These are phyloP conservation scores for Mus minutoides DNA, from an alignment of 2,797 vertebrate species.

Conservation along the genomic window DNA sequence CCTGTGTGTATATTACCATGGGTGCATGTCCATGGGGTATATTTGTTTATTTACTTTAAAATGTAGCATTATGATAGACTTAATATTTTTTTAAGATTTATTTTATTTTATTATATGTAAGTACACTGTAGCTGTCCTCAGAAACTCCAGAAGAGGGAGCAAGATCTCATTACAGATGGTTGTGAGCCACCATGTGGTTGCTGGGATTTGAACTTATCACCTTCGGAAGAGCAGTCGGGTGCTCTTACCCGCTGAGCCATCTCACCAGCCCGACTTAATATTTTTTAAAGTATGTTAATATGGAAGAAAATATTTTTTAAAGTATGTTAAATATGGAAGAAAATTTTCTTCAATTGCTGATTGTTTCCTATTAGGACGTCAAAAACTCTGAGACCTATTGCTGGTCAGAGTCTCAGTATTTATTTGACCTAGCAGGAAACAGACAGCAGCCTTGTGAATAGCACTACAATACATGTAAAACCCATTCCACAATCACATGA, in stretches of 20 bases:
- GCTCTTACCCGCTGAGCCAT: no score
- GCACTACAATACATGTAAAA: not conserved
- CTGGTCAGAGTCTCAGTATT: not conserved
- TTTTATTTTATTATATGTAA: no score
- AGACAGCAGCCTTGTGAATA: not conserved
- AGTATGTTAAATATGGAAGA: not conserved
- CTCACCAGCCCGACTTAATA: no score
- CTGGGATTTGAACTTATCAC: no score
- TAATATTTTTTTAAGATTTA: not conserved
- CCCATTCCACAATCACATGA: not conserved
- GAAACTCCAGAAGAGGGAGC: no score
- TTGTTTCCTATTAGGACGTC: not conserved
- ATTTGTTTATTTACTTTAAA: not conserved
- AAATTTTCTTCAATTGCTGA: not conserved
- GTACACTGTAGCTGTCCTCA: no score
- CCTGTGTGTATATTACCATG: not conserved
- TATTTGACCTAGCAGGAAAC: not conserved
- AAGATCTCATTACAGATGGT: no score
- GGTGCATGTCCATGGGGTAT: not conserved
- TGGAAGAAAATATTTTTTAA: slow-evolving; percentile 9
- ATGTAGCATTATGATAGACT: not conserved
- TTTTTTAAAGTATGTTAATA: no score
- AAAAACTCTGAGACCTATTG: not conserved
- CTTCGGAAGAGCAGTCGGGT: no score
- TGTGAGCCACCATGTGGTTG: no score